Percentiles rank a stretch among this genome's conserved stretches.
Conservation (phyloP, 2,797 vertebrate genomes). For the Paguma larvata region DNA sequence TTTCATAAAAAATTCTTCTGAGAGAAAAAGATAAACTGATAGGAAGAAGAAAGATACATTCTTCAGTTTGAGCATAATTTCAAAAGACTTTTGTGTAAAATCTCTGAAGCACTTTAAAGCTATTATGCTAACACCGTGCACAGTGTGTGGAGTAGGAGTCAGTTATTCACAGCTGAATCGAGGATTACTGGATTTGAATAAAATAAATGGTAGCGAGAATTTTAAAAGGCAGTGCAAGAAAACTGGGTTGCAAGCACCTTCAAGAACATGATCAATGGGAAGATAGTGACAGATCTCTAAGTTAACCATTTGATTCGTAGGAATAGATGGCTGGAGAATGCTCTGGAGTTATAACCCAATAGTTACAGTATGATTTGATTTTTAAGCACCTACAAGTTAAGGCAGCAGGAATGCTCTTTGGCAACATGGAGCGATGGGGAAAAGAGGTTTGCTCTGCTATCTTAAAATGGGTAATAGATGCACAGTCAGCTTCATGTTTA, state of each 20-base stretch:
- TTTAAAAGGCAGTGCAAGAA: slow-evolving; percentile 19
- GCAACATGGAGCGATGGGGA: neutral
- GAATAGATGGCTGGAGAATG: neutral
- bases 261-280: slow-evolving; percentile 1
- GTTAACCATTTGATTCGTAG: slow-evolving; percentile 34
- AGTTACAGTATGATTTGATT: slow-evolving; percentile 8
- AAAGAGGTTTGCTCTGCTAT: neutral
- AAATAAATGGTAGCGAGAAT: slow-evolving; percentile 69
- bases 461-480: neutral
- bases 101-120: slow-evolving; percentile 64
- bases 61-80: slow-evolving; percentile 69
- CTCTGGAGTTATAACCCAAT: neutral
- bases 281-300: neutral
- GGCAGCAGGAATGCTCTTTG: neutral
- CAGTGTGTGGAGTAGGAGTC: slow-evolving; percentile 57
- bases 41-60: slow-evolving; percentile 58
- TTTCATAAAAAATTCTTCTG: slow-evolving; percentile 45
- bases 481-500: neutral
- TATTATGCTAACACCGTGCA: slow-evolving; percentile 62
- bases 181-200: slow-evolving; percentile 23
- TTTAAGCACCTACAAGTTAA: neutral
- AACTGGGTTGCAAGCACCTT: slow-evolving; percentile 30
- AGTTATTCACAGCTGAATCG: slow-evolving; percentile 36
- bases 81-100: slow-evolving; percentile 68
- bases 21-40: slow-evolving; percentile 66